Conservation (phyloP, 2,113 vertebrate genomes). For the Egretta garzetta region DNA sequence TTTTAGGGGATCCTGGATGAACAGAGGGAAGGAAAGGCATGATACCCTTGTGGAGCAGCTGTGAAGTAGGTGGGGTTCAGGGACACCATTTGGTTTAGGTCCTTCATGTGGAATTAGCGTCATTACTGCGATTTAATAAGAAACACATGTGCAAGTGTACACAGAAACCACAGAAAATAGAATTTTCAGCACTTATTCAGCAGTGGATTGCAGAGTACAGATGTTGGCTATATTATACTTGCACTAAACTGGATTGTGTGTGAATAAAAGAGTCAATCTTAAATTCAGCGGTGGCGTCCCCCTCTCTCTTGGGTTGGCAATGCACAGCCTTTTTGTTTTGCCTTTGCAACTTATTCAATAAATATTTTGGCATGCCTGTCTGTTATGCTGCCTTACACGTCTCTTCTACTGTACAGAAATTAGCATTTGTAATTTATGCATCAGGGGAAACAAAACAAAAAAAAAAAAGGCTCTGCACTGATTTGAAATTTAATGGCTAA, state of each 20-base stretch:
- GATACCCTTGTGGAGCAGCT: neutral
- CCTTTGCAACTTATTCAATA: neutral
- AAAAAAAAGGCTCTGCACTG: neutral
- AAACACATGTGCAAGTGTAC: neutral
- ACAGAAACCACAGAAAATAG: neutral
- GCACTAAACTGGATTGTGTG: neutral
- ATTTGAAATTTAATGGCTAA: neutral
- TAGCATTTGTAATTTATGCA: constrained; percentile 30
- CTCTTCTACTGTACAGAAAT: neutral
- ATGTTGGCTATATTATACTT: neutral
- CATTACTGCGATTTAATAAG: neutral
- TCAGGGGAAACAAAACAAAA: neutral
- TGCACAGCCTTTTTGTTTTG: neutral
- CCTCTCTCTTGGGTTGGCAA: neutral
- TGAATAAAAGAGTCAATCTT: neutral
- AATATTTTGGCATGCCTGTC: constrained; percentile 26
- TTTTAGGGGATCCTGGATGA: neutral
- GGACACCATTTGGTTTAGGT: neutral
- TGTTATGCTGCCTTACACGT: neutral
- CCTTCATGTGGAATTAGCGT: neutral
- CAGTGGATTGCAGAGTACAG: neutral
- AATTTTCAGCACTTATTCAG: neutral
- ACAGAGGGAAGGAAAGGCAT: neutral
- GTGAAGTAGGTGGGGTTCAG: neutral
- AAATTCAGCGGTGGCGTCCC: neutral